phyloP scores from a whole-genome alignment of 1,140 invertebrate genomes.

The Scylla paramamosain region DNA sequence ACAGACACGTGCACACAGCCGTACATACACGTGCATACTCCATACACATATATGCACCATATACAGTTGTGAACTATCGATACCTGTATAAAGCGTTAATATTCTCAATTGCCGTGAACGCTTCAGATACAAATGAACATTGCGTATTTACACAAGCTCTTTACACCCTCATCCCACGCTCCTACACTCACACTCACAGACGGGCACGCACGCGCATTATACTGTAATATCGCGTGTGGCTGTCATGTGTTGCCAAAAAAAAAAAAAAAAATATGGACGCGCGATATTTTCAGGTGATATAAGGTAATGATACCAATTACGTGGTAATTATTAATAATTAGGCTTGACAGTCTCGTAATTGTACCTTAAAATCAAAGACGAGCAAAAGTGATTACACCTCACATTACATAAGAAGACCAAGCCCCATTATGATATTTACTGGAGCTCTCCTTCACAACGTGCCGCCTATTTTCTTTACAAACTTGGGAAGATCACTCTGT shows the following conservation, averaged over 20 bases:
- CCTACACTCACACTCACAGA: neutral
- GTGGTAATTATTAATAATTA: conserved; percentile 69
- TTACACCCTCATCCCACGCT: neutral
- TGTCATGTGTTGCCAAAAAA: conserved; percentile 48
- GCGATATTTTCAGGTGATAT: conserved; percentile 68
- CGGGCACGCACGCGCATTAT: neutral
- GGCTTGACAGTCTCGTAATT: conserved; percentile 62
- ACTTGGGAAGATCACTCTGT: neutral
- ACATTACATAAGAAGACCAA: neutral
- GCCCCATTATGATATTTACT: neutral
- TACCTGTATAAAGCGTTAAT: neutral
- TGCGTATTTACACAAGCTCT: too few relatives aligned
- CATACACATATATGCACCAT: conserved; percentile 24
- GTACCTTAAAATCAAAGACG: conserved; percentile 63
- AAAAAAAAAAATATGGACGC: conserved; percentile 36
- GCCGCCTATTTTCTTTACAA: neutral
- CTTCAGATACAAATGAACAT: conserved; percentile 1
- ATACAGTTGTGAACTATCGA: too few relatives aligned
- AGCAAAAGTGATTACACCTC: conserved; percentile 17
- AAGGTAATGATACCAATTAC: conserved; percentile 71
- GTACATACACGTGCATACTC: conserved; percentile 17
- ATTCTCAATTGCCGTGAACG: neutral
- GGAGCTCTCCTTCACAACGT: neutral
- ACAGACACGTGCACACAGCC: conserved; percentile 18
- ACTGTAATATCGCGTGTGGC: conserved; percentile 35